Evolutionary conservation across 2,797 vertebrate species (phyloP).

Genomic region (Champsocephalus gunnari): DNA sequence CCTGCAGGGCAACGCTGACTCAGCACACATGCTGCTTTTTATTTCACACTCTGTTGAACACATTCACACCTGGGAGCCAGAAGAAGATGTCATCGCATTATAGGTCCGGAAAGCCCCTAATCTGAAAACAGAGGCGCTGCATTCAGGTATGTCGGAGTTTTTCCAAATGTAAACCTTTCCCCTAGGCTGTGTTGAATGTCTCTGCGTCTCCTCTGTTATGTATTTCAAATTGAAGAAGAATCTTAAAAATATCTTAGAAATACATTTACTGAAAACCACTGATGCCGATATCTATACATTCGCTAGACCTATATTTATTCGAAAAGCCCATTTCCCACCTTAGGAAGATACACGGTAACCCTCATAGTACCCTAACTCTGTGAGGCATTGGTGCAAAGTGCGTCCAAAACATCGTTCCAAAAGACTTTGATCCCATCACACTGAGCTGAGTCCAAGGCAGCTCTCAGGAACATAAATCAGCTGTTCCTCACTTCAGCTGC

Average conservation of each 20-base stretch:
- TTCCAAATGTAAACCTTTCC: neutral
- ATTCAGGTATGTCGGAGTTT: neutral
- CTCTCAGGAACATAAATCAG: too few species aligned
- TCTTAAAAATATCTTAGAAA: neutral
- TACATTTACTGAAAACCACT: neutral
- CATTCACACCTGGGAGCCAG: conserved; percentile 16
- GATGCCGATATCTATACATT: neutral
- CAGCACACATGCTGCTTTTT: neutral
- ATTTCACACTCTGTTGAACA: conserved; percentile 16
- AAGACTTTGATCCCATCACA: too few species aligned
- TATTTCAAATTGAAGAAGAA: neutral
- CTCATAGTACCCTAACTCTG: too few species aligned
- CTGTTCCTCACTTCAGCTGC: too few species aligned
- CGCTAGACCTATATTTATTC: neutral
- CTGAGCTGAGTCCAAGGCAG: too few species aligned
- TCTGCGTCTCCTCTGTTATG: neutral
- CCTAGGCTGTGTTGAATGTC: neutral
- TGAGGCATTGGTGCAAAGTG: too few species aligned
- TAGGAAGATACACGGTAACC: too few species aligned
- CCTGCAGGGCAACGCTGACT: conserved; percentile 17
- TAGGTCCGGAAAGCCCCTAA: neutral
- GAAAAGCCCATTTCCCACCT: neutral
- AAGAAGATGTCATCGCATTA: neutral
- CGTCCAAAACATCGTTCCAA: too few species aligned
- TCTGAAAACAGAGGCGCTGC: neutral